Conservation (phyloP, 1,140 invertebrate species). For the Pseudomyrmex sp. region DNA sequence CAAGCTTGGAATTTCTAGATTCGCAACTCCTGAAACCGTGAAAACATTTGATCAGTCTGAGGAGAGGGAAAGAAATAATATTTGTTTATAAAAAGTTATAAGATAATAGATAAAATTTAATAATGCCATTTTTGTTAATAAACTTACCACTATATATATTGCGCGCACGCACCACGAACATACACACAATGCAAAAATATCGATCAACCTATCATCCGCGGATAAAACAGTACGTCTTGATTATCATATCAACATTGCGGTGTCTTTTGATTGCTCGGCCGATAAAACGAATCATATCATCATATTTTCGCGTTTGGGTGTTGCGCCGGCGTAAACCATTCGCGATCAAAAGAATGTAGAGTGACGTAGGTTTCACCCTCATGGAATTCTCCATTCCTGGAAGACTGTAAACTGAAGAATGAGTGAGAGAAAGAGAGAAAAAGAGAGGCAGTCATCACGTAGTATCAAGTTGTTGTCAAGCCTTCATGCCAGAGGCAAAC, state of each 20-base stretch:
- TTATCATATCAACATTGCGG: slow-evolving; percentile 9
- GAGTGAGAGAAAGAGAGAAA: slow-evolving; percentile 1
- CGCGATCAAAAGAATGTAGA: slow-evolving; percentile 7
- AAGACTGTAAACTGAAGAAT: slow-evolving; percentile 5
- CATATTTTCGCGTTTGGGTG: background rate
- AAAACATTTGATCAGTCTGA: too few relatives aligned
- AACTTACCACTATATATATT: too few relatives aligned
- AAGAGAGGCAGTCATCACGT: slow-evolving; percentile 29
- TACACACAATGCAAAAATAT: background rate
- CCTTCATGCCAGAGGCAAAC: slow-evolving; percentile 61
- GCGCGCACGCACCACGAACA: too few relatives aligned
- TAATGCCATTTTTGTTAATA: too few relatives aligned
- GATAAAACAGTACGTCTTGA: slow-evolving; percentile 54
- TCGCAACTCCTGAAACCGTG: too few relatives aligned
- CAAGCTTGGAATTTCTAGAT: too few relatives aligned
- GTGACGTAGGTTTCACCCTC: slow-evolving; percentile 29
- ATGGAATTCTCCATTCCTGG: slow-evolving; percentile 49
- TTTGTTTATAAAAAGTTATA: too few relatives aligned
- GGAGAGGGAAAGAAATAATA: too few relatives aligned
- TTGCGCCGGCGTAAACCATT: background rate
- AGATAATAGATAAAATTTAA: too few relatives aligned
- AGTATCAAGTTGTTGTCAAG: slow-evolving; percentile 15
- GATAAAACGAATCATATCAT: slow-evolving; percentile 59
- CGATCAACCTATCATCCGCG: background rate
- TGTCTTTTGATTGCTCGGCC: slow-evolving; percentile 62